Base-by-base conservation (phyloP, 1,140 invertebrate species). In the Drosophila athabasca region DNA sequence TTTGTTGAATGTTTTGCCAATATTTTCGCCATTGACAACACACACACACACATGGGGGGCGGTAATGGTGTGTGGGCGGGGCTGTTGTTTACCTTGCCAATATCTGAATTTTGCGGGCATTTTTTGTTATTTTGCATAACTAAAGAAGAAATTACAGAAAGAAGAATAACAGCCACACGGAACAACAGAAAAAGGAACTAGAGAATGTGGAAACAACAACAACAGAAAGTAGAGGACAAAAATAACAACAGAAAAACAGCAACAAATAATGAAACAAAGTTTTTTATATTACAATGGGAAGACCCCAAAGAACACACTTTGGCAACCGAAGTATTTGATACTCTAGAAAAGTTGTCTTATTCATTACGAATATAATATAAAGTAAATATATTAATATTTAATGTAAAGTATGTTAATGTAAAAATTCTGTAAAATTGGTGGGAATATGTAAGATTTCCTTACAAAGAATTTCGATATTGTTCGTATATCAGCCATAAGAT, bases 11-110 rank as follows among this genome's bases (percentile, higher is more conserved):
- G 82, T 87, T 88, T 87, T 88, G 83, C 83, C 83, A 87, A 87
- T 87, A 87, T 59, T 88, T 87, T 87, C 57, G 79, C 78, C 74
- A 85, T 82, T 85, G 69, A 72, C 74, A 78, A 87, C 84, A 78
- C 11, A 64, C 45, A 22, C 44, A 39, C 17, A 43, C 11, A 39
- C 5, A 13, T 4, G 13, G 11, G 35, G 35, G 35, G 35, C 11
- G 35, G 11, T 4, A 3, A 11, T 39, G 4, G 11, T 39, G 35
- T 39, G 35, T 39, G 35, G 35, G 11, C 35, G 11, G 11, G 35
- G 55, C 76, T 61, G 51, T 60, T 76, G 52, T 29, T 69, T 76
- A 59, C 72, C 51, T 70, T 76, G 73, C 64, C 73, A 69, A 55
- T 76, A 53, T 44, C 31, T 60, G 43, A 68, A 52, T 62, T 44